Conservation (phyloP, 2,113 vertebrate genomes). For the Ciconia maguari region DNA sequence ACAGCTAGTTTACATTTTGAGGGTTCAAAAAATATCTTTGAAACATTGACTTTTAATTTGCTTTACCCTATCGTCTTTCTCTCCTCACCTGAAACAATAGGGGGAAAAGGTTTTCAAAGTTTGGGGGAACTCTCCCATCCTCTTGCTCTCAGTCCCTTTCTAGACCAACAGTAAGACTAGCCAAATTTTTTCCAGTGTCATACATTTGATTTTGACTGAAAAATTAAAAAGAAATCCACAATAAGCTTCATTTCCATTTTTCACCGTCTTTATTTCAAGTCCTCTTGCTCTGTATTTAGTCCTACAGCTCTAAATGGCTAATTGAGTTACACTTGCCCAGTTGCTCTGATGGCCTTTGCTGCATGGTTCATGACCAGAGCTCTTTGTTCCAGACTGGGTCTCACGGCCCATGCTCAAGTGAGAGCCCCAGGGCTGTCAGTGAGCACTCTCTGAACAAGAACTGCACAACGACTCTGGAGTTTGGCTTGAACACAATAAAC, state of each 20-base stretch:
- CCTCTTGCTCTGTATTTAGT: background rate
- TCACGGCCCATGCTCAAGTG: background rate
- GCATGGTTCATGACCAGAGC: background rate
- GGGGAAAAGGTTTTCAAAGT: background rate
- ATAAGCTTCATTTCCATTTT: background rate
- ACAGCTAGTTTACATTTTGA: background rate
- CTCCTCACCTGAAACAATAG: background rate
- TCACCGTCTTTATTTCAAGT: background rate
- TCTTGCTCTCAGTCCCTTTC: background rate
- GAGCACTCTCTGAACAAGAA: background rate
- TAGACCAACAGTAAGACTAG: background rate
- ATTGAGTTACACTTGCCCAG: no score
- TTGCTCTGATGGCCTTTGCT: background rate
- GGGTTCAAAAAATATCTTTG: background rate
- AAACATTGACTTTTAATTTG: background rate
- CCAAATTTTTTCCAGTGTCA: background rate
- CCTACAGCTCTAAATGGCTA: background rate
- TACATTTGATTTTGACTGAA: background rate
- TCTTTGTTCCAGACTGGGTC: background rate
- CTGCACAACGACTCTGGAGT: background rate
- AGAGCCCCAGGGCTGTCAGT: background rate
- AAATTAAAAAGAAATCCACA: background rate
- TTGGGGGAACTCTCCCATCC: background rate
- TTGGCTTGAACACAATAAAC: background rate
- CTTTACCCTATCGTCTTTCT: background rate